These are phyloP conservation scores for Anarhynchus alexandrinus DNA, from an alignment of 2,113 vertebrate species.

Conservation along the genomic window DNA sequence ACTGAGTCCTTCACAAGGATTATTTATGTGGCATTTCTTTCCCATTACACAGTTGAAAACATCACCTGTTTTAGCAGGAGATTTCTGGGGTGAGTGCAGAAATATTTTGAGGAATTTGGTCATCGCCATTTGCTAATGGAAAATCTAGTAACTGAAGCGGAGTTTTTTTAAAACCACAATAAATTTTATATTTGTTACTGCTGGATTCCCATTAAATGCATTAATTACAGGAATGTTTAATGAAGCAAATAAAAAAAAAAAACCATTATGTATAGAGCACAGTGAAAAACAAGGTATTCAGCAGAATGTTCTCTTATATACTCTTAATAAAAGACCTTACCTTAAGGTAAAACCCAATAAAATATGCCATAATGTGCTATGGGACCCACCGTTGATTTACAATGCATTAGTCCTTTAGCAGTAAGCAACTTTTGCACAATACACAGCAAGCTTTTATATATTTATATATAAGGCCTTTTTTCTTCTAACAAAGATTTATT, in stretches of 20 bases:
- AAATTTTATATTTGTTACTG: conserved; percentile 77
- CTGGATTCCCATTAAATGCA: conserved; percentile 75
- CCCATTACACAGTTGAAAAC: conserved; percentile 66
- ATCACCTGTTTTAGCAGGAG: conserved; percentile 70
- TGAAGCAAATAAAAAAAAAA: conserved; percentile 64
- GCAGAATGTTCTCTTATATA: conserved; percentile 58
- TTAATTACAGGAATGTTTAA: conserved; percentile 79
- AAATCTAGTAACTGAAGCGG: conserved; percentile 66
- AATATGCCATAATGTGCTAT: conserved; percentile 62
- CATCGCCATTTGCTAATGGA: conserved; percentile 67
- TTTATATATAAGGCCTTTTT: conserved; percentile 67
- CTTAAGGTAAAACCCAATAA: conserved; percentile 78
- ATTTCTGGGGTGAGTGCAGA: conserved; percentile 69
- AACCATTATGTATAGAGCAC: conserved; percentile 64
- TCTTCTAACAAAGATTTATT: conserved; percentile 71
- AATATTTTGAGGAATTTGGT: conserved; percentile 64
- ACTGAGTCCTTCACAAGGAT: conserved; percentile 55
- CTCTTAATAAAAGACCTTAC: conserved; percentile 75
- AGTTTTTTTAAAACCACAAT: conserved; percentile 52
- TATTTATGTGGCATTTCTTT: conserved; percentile 77
- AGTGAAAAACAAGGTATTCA: conserved; percentile 69
- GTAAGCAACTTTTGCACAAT: conserved; percentile 71
- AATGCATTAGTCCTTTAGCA: conserved; percentile 67
- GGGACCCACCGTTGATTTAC: conserved; percentile 71
- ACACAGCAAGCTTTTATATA: conserved; percentile 66